Evolutionary conservation across 1,140 invertebrate species (phyloP), one percentile per base, ranked within the genome.

Genomic region (Apis florea): DNA sequence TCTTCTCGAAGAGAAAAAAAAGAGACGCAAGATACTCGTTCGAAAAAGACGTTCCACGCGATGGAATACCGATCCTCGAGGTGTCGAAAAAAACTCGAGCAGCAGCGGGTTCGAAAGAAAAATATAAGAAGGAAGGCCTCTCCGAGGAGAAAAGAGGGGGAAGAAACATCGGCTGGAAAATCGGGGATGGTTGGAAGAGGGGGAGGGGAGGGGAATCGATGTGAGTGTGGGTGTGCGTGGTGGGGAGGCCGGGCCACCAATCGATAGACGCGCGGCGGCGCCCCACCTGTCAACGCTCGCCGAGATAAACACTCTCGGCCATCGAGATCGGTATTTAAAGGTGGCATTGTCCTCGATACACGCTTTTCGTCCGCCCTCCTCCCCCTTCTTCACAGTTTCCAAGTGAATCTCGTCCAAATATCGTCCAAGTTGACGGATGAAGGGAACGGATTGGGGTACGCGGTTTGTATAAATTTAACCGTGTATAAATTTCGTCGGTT

Each of bases 211-310:
- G 76, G 84, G 84, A 82, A 89, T 88, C 87, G 80, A 89, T 86
- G 87, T 84, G 87, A 84, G 83, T 78, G 79, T 79, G 87, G 80
- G 87, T 79, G 83, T 78, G 79, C 77, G 87, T 82, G 80, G 87
- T 77, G 83, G 87, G 88, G 88, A 85, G 17, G 73, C 77, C 83
- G 87, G 83, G 87, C 88, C 88, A 86, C 88, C 88, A 89, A 89
- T 89, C 88, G 85, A 89, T 89, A 89, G 85, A 85, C 88, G 88
- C 88, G 88, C 88, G 88, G 83, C 88, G 88, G 88, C 88, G 88
- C 88, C 78, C 88, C 88, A 89, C 85, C 88, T 89, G 88, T 89
- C 88, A 89, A 89, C 88, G 88, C 88, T 75, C 40, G 53, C 61
- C 66, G 80, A 87, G 63, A 87, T 89, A 89, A 89, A 89, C 88